A percentile compares a stretch with the other conserved stretches of the same genome.
Evolutionary conservation across 2,888 invertebrate genomes (phyloP).

Genomic region (Labia minor): DNA sequence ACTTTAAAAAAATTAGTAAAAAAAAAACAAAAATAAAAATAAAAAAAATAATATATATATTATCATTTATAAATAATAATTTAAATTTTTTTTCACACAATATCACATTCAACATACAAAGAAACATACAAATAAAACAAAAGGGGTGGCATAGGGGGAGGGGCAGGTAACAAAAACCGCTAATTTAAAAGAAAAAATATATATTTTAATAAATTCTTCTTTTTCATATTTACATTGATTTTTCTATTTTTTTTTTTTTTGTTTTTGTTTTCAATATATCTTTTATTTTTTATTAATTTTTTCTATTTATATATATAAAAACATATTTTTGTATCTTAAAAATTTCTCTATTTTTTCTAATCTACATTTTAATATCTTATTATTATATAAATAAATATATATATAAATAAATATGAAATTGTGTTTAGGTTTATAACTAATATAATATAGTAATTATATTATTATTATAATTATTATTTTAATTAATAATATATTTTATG

Average conservation of each 20-base stretch:
- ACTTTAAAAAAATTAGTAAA: conserved; percentile 24
- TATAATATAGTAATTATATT: too few species aligned
- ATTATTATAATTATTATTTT: too few species aligned
- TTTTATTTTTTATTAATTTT: not conserved
- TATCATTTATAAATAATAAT: conserved; percentile 18
- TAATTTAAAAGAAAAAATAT: conserved; percentile 37
- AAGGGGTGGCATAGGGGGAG: conserved; percentile 15
- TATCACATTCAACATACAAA: too few species aligned
- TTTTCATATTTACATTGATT: not conserved
- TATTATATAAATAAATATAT: not conserved
- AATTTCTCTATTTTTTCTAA: too few species aligned
- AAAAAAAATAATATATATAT: not conserved
- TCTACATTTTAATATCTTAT: conserved; percentile 15
- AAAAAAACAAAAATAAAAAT: conserved; percentile 17
- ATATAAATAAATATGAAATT: not conserved
- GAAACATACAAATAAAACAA: not conserved
- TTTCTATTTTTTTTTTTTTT: too few species aligned
- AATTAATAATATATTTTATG: too few species aligned
- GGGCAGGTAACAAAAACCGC: conserved; percentile 33
- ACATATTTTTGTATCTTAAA: conserved; percentile 17
- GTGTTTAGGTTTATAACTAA: too few species aligned
- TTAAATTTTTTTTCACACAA: too few species aligned
- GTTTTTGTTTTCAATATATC: not conserved
- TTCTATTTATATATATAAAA: too few species aligned
- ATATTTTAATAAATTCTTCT: conserved; percentile 1